These are phyloP conservation scores for Coranthus polyacanthus DNA, from an alignment of 2,797 vertebrate species.

Conservation along the genomic window DNA sequence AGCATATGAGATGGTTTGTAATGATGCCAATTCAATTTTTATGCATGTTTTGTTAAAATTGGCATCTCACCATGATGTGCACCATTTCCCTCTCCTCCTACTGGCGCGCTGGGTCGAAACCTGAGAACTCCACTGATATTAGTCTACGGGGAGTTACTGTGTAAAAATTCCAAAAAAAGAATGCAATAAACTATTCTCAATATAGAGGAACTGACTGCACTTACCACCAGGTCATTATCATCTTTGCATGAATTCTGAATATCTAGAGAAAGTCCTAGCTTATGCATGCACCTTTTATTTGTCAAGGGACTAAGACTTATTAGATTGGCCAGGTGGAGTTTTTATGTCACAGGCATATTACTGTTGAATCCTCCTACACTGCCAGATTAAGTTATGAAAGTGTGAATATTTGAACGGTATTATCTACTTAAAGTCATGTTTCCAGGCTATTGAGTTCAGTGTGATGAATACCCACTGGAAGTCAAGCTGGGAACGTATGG, in stretches of 20 bases:
- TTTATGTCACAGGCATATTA: conserved; percentile 57
- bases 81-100: conserved; percentile 27
- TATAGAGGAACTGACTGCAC: conserved; percentile 27
- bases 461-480: conserved; percentile 24
- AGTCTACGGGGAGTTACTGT: conserved; percentile 6
- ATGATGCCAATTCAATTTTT: conserved; percentile 70
- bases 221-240: conserved; percentile 40
- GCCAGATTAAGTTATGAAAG: conserved; percentile 58
- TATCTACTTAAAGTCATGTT: conserved; percentile 48
- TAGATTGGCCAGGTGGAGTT: conserved; percentile 57
- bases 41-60: conserved; percentile 51
- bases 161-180: conserved; percentile 35
- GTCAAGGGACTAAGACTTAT: conserved; percentile 51
- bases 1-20: conserved; percentile 39
- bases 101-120: conserved; percentile 45
- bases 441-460: conserved; percentile 45
- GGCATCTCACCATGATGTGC: conserved; percentile 45
- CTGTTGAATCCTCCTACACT: conserved; percentile 33
- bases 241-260: conserved; percentile 31
- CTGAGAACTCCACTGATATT: conserved; percentile 36
- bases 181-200: conserved; percentile 43
- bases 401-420: conserved; percentile 58
- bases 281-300: conserved; percentile 54
- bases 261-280: conserved; percentile 30
- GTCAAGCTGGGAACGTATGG: conserved; percentile 7